These are phyloP conservation scores for Rhopalosiphum padi DNA, from an alignment of 1,140 invertebrate genomes.

Conservation along the genomic window DNA sequence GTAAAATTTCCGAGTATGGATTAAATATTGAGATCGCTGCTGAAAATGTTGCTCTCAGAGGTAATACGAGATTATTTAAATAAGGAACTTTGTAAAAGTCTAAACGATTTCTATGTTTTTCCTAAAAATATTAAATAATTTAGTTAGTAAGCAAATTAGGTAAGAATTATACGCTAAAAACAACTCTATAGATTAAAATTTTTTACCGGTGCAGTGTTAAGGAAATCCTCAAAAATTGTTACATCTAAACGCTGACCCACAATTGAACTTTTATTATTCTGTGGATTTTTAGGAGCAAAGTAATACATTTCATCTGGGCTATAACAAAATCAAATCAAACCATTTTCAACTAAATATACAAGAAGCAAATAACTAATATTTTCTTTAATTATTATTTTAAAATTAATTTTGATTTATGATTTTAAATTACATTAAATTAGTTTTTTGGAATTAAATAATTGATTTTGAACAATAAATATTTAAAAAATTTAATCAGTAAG, in stretches of 20 bases:
- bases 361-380: background rate
- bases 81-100: slow-evolving; percentile 49
- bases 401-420: background rate
- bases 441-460: background rate
- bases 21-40: slow-evolving; percentile 53
- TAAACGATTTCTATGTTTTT: slow-evolving; percentile 44
- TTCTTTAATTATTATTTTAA: background rate
- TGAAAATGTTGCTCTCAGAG: slow-evolving; percentile 54
- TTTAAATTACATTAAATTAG: background rate
- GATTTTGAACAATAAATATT: background rate
- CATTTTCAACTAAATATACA: background rate
- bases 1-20: slow-evolving; percentile 40
- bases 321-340: background rate
- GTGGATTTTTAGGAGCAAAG: slow-evolving; percentile 52
- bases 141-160: background rate
- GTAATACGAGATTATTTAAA: slow-evolving; percentile 53
- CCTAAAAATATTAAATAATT: slow-evolving; percentile 35
- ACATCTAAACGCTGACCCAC: slow-evolving; percentile 39
- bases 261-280: slow-evolving; percentile 57
- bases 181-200: background rate
- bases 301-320: slow-evolving; percentile 51
- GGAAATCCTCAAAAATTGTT: slow-evolving; percentile 48
- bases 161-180: background rate
- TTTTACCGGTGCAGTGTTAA: slow-evolving; percentile 41
- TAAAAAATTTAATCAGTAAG: background rate